phyloP scores from a whole-genome alignment of 2,888 invertebrate species.

The Gastracanthus pulcherrimus region DNA sequence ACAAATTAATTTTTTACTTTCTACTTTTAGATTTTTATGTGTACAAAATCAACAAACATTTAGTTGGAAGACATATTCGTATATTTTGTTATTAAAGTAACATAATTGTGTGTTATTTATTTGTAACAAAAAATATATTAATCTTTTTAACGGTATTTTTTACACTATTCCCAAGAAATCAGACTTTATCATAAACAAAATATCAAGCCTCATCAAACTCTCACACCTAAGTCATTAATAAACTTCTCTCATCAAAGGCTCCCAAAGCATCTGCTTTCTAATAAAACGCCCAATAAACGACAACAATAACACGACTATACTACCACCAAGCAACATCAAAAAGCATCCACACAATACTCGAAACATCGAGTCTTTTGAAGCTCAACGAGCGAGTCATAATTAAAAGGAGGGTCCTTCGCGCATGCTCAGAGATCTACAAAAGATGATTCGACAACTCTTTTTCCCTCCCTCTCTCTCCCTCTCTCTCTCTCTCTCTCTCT shows the following conservation, averaged over 20 bases:
- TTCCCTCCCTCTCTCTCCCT: neutral
- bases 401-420: neutral
- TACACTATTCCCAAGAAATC: too few relatives aligned
- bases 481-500: too few relatives aligned
- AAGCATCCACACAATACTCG: neutral
- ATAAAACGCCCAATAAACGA: neutral
- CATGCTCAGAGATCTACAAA: neutral
- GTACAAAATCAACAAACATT: too few relatives aligned
- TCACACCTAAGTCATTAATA: neutral
- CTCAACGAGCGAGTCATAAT: neutral
- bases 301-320: neutral
- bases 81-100: too few relatives aligned
- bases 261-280: neutral
- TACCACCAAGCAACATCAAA: neutral
- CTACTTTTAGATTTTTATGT: too few relatives aligned
- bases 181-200: too few relatives aligned
- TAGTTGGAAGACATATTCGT: too few relatives aligned
- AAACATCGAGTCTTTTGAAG: neutral
- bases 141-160: too few relatives aligned
- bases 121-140: too few relatives aligned
- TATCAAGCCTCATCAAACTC: neutral
- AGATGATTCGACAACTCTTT: conserved; percentile 4
- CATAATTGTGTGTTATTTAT: too few relatives aligned
- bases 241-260: neutral
- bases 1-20: too few relatives aligned